phyloP scores from a whole-genome alignment of 2,888 invertebrate species.

The Drosophila demipolita region DNA sequence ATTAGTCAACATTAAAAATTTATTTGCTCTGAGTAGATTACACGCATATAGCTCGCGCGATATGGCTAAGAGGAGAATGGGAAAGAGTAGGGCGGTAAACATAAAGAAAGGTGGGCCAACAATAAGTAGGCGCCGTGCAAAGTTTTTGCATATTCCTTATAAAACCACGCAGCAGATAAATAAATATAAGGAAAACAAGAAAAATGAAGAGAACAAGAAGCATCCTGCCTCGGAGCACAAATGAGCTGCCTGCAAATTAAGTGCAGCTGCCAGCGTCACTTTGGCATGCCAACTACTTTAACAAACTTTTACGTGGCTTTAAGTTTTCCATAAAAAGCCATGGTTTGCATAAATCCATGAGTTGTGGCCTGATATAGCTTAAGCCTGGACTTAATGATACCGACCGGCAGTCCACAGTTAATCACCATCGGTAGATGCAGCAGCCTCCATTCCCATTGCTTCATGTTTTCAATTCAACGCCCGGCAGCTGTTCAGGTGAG shows the following conservation, averaged over 20 bases:
- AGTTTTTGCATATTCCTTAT: conserved; percentile 57
- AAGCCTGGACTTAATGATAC: conserved; percentile 44
- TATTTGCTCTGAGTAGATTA: conserved; percentile 78
- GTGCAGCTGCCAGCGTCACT: conserved; percentile 74
- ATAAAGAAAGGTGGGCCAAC: not conserved
- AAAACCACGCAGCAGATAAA: conserved; percentile 18
- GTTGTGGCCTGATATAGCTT: conserved; percentile 17
- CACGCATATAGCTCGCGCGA: conserved; percentile 50
- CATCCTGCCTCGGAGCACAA: conserved; percentile 42
- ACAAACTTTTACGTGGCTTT: conserved; percentile 63
- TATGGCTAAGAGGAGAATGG: conserved; percentile 5
- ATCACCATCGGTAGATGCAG: conserved; percentile 52
- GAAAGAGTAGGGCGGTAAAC: too few species aligned
- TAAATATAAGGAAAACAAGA: conserved; percentile 19
- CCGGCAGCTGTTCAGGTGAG: conserved; percentile 46
- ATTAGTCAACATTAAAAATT: conserved; percentile 78
- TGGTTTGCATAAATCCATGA: conserved; percentile 18
- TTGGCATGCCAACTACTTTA: conserved; percentile 58
- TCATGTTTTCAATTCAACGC: conserved; percentile 32
- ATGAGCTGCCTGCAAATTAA: conserved; percentile 75
- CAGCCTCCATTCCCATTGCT: conserved; percentile 16
- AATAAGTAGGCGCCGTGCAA: conserved; percentile 34
- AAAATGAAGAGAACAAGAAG: conserved; percentile 11
- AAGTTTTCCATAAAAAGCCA: conserved; percentile 57
- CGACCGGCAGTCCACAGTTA: conserved; percentile 49